Percentiles rank a stretch among this genome's conserved stretches.
Evolutionary conservation across 1,140 invertebrate genomes (phyloP).

Genomic region (Lordiphosa collinella): DNA sequence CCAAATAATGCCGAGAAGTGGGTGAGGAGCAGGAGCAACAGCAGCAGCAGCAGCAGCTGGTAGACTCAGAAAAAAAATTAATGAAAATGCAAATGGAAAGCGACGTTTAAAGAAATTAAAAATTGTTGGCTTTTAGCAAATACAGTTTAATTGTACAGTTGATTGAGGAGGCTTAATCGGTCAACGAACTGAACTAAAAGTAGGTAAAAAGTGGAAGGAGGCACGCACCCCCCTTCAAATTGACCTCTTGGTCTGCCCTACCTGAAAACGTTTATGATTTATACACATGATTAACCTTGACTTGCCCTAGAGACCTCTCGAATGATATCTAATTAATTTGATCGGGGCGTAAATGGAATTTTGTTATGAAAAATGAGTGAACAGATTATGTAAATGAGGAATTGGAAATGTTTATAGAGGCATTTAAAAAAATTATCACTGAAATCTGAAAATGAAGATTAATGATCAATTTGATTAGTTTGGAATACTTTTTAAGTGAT

Average conservation of each 20-base stretch:
- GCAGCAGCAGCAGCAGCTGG: slow-evolving; percentile 7
- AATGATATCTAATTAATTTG: slow-evolving; percentile 58
- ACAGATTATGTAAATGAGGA: background rate
- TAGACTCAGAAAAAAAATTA: slow-evolving; percentile 31
- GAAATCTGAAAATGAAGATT: no score
- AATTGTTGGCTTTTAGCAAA: slow-evolving; percentile 29
- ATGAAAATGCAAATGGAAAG: slow-evolving; percentile 57
- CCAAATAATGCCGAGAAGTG: slow-evolving; percentile 42
- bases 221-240: no score
- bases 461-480: background rate
- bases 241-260: slow-evolving; percentile 15
- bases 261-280: background rate
- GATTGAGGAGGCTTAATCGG: no score
- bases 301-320: slow-evolving; percentile 1
- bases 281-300: no score
- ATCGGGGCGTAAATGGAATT: slow-evolving; percentile 13
- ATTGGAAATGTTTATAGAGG: no score
- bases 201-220: no score
- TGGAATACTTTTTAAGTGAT: background rate
- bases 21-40: slow-evolving; percentile 28
- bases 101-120: slow-evolving; percentile 36
- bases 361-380: slow-evolving; percentile 21
- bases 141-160: background rate
- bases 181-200: no score
- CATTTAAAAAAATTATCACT: no score